A percentile compares a stretch with the other conserved stretches of the same genome.
Conservation (phyloP, 2,888 invertebrate species). For the Caenorhabditis sulstoni region DNA sequence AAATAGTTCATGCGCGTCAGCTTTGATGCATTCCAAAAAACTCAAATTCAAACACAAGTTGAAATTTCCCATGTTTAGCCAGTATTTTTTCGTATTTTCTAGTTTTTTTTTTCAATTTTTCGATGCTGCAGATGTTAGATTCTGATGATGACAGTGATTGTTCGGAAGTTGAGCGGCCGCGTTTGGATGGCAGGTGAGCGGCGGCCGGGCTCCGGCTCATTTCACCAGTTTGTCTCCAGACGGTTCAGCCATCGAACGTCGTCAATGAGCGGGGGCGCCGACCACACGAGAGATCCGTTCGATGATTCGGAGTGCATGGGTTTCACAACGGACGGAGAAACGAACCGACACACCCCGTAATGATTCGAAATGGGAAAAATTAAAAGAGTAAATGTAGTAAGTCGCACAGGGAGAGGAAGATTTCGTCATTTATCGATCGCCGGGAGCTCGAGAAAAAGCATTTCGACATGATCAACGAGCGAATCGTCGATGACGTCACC, state of each 20-base stretch:
- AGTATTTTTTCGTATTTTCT: neutral
- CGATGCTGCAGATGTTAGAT: constrained; percentile 15
- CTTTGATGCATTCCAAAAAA: neutral
- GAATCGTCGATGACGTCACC: constrained; percentile 96
- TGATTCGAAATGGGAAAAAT: too few species aligned
- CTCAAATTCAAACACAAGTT: too few species aligned
- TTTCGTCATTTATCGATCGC: constrained; percentile 26
- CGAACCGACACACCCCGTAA: constrained; percentile 47
- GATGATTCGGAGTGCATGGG: constrained; percentile 31
- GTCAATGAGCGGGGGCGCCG: constrained; percentile 18
- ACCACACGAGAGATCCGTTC: neutral
- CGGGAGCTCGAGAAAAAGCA: constrained; percentile 72
- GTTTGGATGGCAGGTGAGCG: neutral
- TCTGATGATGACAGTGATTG: constrained; percentile 20
- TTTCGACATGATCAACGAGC: constrained; percentile 85
- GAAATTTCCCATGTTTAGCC: too few species aligned
- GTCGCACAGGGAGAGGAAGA: constrained; percentile 22
- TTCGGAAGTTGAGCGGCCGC: constrained; percentile 18
- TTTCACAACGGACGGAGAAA: constrained; percentile 57
- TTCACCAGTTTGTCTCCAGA: neutral
- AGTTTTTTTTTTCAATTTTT: neutral
- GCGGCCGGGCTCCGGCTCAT: neutral
- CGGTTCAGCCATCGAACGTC: constrained; percentile 15
- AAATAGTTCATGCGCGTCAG: constrained; percentile 21
- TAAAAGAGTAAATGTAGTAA: neutral